These are phyloP conservation scores for Lissocephala sabroskyi DNA, from an alignment of 2,888 invertebrate genomes.

Conservation along the genomic window DNA sequence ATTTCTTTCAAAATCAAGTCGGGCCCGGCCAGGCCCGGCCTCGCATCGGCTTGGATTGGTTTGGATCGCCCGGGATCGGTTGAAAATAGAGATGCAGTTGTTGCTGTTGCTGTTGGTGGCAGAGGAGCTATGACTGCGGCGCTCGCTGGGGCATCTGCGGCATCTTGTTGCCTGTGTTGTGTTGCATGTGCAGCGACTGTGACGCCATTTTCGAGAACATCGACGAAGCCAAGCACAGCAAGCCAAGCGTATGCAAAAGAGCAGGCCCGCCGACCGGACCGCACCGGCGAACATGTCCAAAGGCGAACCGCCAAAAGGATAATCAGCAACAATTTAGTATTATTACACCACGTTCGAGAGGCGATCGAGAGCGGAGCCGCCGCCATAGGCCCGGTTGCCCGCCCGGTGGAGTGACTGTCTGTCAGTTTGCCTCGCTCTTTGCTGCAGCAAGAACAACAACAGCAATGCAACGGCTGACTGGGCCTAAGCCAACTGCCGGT, in stretches of 20 bases:
- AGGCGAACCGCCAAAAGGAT: conserved; percentile 70
- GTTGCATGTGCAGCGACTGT: conserved; percentile 60
- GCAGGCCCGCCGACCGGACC: conserved; percentile 18
- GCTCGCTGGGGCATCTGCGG: conserved; percentile 5
- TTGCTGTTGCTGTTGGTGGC: no score
- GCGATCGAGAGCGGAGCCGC: conserved; percentile 50
- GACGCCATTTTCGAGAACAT: conserved; percentile 62
- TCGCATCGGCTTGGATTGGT: not conserved
- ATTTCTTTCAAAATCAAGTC: conserved; percentile 63
- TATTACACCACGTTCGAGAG: conserved; percentile 69
- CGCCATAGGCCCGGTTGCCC: no score
- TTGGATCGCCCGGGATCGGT: not conserved
- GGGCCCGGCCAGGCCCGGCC: not conserved
- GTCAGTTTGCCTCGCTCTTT: conserved; percentile 36
- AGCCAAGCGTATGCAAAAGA: conserved; percentile 47
- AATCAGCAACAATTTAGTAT: conserved; percentile 73
- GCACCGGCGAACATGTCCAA: conserved; percentile 50
- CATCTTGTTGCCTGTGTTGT: conserved; percentile 31
- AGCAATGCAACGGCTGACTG: conserved; percentile 5
- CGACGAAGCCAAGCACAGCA: no score
- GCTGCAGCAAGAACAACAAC: not conserved
- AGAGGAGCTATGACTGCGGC: conserved; percentile 2
- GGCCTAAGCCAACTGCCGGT: no score
- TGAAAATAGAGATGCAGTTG: conserved; percentile 6
- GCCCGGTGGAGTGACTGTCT: no score